These are phyloP conservation scores for Ceratosolen fusciceps DNA, from an alignment of 1,140 invertebrate species.

Conservation along the genomic window DNA sequence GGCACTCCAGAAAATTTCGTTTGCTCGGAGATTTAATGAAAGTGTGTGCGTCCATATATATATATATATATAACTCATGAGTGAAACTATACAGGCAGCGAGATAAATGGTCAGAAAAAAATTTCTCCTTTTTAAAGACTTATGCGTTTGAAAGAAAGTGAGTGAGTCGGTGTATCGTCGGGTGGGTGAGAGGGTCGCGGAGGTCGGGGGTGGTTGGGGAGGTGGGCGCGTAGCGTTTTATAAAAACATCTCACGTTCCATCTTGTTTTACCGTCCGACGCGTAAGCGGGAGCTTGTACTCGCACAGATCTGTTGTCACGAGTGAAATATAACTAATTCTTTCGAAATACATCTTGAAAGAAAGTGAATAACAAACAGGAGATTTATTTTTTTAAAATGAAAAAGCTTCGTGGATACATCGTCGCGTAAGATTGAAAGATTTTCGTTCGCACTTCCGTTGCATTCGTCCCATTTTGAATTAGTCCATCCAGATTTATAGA, in stretches of 20 bases:
- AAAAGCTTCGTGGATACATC: background rate
- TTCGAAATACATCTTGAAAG: background rate
- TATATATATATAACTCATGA: background rate
- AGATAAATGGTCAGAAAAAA: slow-evolving; percentile 14
- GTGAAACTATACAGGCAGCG: background rate
- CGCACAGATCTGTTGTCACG: slow-evolving; percentile 41
- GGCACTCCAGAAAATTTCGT: background rate
- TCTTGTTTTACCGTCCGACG: slow-evolving; percentile 39
- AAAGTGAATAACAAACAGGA: slow-evolving; percentile 40
- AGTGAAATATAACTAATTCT: slow-evolving; percentile 35
- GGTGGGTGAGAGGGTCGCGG: background rate
- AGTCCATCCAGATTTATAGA: no score
- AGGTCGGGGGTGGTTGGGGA: no score
- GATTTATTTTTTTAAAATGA: slow-evolving; percentile 35
- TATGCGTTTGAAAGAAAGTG: slow-evolving; percentile 37
- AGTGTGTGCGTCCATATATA: background rate
- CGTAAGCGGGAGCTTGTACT: background rate
- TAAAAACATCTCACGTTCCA: slow-evolving; percentile 48
- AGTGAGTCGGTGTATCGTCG: background rate
- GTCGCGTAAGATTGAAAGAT: background rate
- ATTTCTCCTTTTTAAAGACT: slow-evolving; percentile 38
- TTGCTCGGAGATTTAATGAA: slow-evolving; percentile 20
- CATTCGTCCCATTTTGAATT: no score
- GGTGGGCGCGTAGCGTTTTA: slow-evolving; percentile 23
- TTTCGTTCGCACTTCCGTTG: background rate